These are phyloP conservation scores for Cossypha dichroa DNA, from an alignment of 2,797 vertebrate genomes.

Conservation along the genomic window DNA sequence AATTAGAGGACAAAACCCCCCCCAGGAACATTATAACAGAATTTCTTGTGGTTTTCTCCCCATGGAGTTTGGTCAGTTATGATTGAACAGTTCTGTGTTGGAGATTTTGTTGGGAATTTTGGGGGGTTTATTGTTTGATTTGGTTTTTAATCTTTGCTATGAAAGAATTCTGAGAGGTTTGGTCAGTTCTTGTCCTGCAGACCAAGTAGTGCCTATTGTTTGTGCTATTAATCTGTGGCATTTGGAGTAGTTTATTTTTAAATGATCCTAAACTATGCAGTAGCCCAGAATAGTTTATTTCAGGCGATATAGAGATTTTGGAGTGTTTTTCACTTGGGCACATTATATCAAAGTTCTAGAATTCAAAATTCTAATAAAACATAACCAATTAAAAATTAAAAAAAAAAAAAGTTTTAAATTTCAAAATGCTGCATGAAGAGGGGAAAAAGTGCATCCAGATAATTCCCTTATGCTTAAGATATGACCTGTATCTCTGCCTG, in stretches of 20 bases:
- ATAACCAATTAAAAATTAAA: accelerated
- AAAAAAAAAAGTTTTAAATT: not conserved
- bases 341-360: not conserved
- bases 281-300: not conserved
- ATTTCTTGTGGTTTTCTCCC: not conserved
- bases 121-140: not conserved
- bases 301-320: not conserved
- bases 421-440: accelerated
- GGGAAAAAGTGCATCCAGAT: not conserved
- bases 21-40: not conserved
- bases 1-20: not conserved
- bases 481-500: not conserved
- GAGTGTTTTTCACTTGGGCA: not conserved
- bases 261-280: not conserved
- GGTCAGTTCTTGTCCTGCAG: not conserved
- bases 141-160: not conserved
- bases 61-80: not conserved
- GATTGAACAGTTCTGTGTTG: not conserved
- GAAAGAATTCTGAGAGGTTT: not conserved
- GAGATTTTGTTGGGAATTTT: not conserved
- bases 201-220: not conserved
- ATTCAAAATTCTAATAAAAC: not conserved
- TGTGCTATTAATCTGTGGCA: not conserved
- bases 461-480: not conserved
- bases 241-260: not conserved